phyloP scores from a whole-genome alignment of 2,113 vertebrate species.

The Cyphotilapia sp. region DNA sequence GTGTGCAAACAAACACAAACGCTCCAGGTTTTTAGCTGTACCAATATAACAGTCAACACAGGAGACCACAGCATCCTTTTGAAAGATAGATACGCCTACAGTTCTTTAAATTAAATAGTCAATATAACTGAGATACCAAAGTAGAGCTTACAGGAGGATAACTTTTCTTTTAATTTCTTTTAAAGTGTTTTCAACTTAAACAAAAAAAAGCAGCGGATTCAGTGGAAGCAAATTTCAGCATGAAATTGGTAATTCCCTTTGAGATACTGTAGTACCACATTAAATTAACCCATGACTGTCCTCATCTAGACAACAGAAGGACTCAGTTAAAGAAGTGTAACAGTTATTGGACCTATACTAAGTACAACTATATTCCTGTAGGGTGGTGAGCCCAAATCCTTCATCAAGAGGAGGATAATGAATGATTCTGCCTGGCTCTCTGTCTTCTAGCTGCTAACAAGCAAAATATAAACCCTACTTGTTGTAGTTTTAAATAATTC shows the following conservation, averaged over 20 bases:
- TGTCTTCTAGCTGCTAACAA: background rate
- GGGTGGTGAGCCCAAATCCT: background rate
- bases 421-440: background rate
- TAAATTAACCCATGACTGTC: background rate
- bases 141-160: background rate
- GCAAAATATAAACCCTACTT: background rate
- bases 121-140: background rate
- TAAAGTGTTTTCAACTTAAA: background rate
- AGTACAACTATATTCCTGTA: background rate
- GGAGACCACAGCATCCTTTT: constrained; percentile 31
- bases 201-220: background rate
- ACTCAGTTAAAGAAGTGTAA: background rate
- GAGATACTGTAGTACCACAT: background rate
- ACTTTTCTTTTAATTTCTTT: background rate
- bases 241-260: background rate
- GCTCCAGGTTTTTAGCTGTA: constrained; percentile 27
- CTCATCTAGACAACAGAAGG: background rate
- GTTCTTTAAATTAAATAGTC: background rate
- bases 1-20: constrained; percentile 38
- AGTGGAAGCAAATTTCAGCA: background rate
- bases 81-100: background rate
- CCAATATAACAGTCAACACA: background rate
- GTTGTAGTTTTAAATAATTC: background rate
- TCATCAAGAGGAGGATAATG: constrained; percentile 14
- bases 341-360: background rate